These are phyloP conservation scores for Salvelinus fontinalis DNA, from an alignment of 2,113 vertebrate genomes.

Conservation along the genomic window DNA sequence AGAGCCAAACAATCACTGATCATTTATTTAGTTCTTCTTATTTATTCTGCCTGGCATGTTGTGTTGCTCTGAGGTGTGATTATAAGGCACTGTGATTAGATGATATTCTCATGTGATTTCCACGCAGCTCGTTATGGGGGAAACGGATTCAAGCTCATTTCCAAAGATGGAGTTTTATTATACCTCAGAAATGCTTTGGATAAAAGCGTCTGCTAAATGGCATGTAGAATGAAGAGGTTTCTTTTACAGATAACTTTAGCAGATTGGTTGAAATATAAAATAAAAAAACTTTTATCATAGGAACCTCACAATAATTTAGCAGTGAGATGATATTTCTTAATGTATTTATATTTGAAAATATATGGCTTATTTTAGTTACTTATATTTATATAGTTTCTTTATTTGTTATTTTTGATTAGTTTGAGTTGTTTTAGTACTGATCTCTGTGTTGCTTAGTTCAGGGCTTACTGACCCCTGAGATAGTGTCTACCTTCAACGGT, in stretches of 20 bases:
- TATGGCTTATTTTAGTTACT: no score
- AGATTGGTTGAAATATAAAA: neutral
- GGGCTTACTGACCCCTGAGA: neutral
- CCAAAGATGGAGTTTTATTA: neutral
- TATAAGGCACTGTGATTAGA: slow-evolving; percentile 30
- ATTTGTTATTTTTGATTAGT: no score
- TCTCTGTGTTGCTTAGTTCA: neutral
- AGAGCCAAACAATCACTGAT: slow-evolving; percentile 74
- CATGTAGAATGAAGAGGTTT: no score
- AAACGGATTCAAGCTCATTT: neutral
- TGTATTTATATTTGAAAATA: no score
- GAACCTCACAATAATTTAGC: neutral
- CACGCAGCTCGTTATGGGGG: neutral
- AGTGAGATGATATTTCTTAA: no score
- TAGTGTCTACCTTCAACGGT: neutral
- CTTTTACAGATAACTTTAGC: neutral
- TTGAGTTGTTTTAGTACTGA: neutral
- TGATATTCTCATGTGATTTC: neutral
- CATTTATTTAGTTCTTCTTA: slow-evolving; percentile 76
- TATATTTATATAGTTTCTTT: no score
- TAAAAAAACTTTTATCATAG: slow-evolving; percentile 19
- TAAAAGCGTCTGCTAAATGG: neutral
- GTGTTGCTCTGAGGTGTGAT: slow-evolving; percentile 66
- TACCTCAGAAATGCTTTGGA: neutral
- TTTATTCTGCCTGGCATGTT: slow-evolving; percentile 66